Conservation (phyloP, 64 coral and sea anemone genomes). For the Montipora efflorescens region DNA sequence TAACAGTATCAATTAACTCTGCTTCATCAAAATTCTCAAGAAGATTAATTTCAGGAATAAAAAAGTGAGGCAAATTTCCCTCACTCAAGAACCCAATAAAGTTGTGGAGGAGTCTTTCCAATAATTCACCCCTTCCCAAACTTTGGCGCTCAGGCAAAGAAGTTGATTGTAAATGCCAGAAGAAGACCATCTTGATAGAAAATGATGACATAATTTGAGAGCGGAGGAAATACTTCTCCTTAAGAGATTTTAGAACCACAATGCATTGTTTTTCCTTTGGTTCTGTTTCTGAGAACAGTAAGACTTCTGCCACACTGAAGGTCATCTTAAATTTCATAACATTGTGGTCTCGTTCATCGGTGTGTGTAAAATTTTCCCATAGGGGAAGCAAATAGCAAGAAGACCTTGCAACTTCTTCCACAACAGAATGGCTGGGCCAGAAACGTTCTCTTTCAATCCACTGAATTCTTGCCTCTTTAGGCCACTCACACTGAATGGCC, state of each 20-base stretch:
- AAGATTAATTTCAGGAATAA: background rate
- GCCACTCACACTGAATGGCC: conserved; percentile 18
- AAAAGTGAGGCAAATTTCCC: conserved; percentile 35
- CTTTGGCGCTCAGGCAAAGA: background rate
- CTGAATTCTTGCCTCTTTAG: background rate
- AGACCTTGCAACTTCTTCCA: background rate
- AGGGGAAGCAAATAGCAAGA: conserved; percentile 15
- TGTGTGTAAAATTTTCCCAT: background rate
- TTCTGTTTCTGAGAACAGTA: conserved; percentile 24
- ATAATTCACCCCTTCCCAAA: conserved; percentile 29
- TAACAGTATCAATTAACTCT: conserved; percentile 3
- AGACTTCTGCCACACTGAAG: background rate
- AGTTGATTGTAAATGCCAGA: conserved; percentile 39
- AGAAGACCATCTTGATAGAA: conserved; percentile 7
- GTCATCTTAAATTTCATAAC: conserved; percentile 14
- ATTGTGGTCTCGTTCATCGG: background rate
- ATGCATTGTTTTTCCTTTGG: conserved; percentile 35
- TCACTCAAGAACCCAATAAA: background rate
- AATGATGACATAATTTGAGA: conserved; percentile 6
- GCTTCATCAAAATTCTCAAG: background rate
- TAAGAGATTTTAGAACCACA: conserved; percentile 12
- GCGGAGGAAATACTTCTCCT: background rate
- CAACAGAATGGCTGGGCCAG: conserved; percentile 18
- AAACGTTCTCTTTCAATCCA: conserved; percentile 13
- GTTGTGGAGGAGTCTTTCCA: background rate